Percentiles rank a stretch among this genome's conserved stretches.
Evolutionary conservation across 2,113 vertebrate species (phyloP).

Genomic region (Baryphthengus martii): DNA sequence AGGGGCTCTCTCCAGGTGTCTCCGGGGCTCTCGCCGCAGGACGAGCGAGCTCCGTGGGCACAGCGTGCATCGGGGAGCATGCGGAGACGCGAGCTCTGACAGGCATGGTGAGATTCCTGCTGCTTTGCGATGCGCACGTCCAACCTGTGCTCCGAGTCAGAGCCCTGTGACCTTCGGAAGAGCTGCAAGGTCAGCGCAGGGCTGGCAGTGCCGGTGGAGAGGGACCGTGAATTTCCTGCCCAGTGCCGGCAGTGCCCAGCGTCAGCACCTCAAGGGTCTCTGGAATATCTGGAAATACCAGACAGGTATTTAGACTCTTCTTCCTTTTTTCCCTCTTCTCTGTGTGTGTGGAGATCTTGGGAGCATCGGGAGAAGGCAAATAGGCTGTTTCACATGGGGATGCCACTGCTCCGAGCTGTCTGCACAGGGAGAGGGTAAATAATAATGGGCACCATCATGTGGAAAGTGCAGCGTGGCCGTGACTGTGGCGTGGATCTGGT

Average conservation of each 20-base stretch:
- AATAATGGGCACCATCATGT: fast-evolving
- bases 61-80: not conserved
- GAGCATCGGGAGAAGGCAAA: not conserved
- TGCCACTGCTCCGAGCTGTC: not conserved
- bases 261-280: not conserved
- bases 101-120: not conserved
- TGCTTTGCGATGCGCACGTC: not conserved
- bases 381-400: not conserved
- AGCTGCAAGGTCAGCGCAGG: not conserved
- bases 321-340: not conserved
- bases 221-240: not conserved
- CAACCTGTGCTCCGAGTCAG: not conserved
- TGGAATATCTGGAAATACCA: not conserved
- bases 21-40: not conserved
- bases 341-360: not conserved
- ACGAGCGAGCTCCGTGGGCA: not conserved
- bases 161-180: not conserved
- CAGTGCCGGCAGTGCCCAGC: fast-evolving
- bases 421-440: not conserved
- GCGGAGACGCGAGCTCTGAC: not conserved
- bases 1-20: not conserved
- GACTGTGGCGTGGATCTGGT: not conserved
- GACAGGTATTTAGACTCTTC: not conserved
- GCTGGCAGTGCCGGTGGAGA: not conserved
- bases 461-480: not conserved